Evolutionary conservation across 2,888 invertebrate genomes (phyloP), one percentile per base, ranked within the genome.

Genomic region (Scotopteryx bipunctaria): DNA sequence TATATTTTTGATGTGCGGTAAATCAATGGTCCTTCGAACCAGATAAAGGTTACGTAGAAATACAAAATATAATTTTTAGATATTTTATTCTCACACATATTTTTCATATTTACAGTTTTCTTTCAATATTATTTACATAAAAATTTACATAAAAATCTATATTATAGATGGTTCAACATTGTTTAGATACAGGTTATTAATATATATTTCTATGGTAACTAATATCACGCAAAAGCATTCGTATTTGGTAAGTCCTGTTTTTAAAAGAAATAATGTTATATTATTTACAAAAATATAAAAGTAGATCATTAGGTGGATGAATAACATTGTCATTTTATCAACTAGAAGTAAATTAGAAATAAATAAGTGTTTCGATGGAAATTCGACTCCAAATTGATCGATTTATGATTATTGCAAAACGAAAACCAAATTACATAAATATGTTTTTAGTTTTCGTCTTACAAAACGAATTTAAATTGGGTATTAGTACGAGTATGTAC

Each of bases 51-150:
- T n/a, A n/a, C n/a, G n/a, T 15, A 27, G 19, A 31, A n/a, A 13
- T 2, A 23, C 5, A 33, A 14, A n/a, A 14, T 8, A 11, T 3
- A n/a, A 15, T 13, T 27, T 46, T 52, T 64, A 69, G 67, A 67
- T 69, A 68, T 69, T 78, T 77, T 81, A 76, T 80, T 78, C 66
- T 77, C 79, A 78, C 76, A 64, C 71, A 77, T 73, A 74, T 73
- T 75, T 50, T 73, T 77, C 69, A 75, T 88, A 88, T 87, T 84
- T 87, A 86, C 86, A 87, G 79, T 80, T 79, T 70, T 69, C 69
- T 74, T 68, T 73, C 52, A 61, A 66, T 64, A 69, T 71, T 87
- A 88, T 87, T 86, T 86, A 87, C 86, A 87, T 69, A 72, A 72
- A 64, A 63, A 61, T 61, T 57, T 67, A 63, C 56, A 68, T 68